Percentiles rank a stretch among this genome's conserved stretches.
Evolutionary conservation across 2,113 vertebrate species (phyloP).

Genomic region (Trachemys scripta): DNA sequence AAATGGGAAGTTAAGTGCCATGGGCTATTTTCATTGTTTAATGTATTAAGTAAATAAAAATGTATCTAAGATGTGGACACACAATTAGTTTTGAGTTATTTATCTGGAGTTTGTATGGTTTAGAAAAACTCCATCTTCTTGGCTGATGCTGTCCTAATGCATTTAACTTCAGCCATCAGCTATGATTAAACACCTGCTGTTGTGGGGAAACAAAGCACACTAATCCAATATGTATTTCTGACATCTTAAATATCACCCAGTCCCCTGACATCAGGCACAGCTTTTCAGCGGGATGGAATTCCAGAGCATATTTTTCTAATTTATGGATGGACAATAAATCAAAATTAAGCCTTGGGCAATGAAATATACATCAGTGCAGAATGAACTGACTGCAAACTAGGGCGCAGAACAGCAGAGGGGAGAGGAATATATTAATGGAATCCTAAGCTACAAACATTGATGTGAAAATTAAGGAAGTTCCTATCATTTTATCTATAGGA

Average conservation of each 20-base stretch:
- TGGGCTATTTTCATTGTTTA: conserved; percentile 84
- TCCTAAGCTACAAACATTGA: conserved; percentile 78
- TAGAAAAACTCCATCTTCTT: conserved; percentile 92
- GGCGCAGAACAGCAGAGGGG: conserved; percentile 86
- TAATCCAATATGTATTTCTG: conserved; percentile 99
- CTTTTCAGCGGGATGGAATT: conserved; percentile 97
- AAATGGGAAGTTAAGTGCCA: conserved; percentile 79
- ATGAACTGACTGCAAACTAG: conserved; percentile 93
- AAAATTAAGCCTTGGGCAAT: conserved; percentile 99
- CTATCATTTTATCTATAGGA: conserved; percentile 62
- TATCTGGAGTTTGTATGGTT: conserved; percentile 89
- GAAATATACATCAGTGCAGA: conserved; percentile 98
- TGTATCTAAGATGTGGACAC: conserved; percentile 84
- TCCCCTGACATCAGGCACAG: conserved; percentile 98
- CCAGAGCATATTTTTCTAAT: conserved; percentile 99
- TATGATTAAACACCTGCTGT: conserved; percentile 99
- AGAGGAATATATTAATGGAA: conserved; percentile 84
- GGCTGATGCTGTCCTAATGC: conserved; percentile 97
- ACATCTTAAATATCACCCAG: conserved; percentile 99
- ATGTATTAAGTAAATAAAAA: conserved; percentile 87
- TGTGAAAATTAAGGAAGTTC: conserved; percentile 80
- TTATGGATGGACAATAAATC: conserved; percentile 99
- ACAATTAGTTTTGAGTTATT: conserved; percentile 89
- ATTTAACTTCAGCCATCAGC: conserved; percentile 99
- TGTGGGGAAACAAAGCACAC: conserved; percentile 98